Base-by-base conservation (phyloP, 2,888 invertebrate genomes). In the Papilio gigon region DNA sequence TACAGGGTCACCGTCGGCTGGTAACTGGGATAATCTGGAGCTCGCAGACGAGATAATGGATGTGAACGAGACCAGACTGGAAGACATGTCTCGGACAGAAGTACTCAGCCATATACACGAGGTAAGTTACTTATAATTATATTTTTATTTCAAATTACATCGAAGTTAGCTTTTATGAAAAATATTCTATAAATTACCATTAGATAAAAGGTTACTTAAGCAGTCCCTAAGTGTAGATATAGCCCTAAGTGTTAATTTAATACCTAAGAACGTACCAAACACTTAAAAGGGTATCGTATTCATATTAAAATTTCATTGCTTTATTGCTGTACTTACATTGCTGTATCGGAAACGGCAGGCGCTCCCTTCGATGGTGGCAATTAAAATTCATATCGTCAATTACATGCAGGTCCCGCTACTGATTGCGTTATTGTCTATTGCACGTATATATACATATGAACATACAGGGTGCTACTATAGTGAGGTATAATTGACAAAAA, bases 1-100 rank as follows among this genome's bases (percentile, higher is more conserved):
- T 67, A 67, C 78, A 91, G 91, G 91, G 1, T 91, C 91, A 44
- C 91, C 91, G 42, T 90, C 90, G 33, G 98, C 98, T 69, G 98
- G 98, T 84, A 90, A 89, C 75, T 95, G 96, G 89, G 98, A 98
- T 90, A 96, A 95, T 90, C 93, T 98, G 90, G 97, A 98, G 93
- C 95, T 98, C 81, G 98, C 98, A 71, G 98, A 99, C 92, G 99
- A 99, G 93, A 98, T 99, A 86, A 94, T 99, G 91, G 98, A 98
- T 92, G 97, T 99, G 76, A 99, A 99, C 88, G 99, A 98, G 79
- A 96, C 96, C 77, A 95, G 95, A 75, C 93, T 99, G 81, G 97
- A 98, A 80, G 97, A 98, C 89, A 97, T 97, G 88, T 96, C 97
- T 70, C 95, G 98, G 85, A 95, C 97, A 0, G 98, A 98, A 91